Evolutionary conservation across 92 coral and sea anemone species (phyloP), one percentile per base, ranked within the genome.

Genomic region (Palythoa grandis): DNA sequence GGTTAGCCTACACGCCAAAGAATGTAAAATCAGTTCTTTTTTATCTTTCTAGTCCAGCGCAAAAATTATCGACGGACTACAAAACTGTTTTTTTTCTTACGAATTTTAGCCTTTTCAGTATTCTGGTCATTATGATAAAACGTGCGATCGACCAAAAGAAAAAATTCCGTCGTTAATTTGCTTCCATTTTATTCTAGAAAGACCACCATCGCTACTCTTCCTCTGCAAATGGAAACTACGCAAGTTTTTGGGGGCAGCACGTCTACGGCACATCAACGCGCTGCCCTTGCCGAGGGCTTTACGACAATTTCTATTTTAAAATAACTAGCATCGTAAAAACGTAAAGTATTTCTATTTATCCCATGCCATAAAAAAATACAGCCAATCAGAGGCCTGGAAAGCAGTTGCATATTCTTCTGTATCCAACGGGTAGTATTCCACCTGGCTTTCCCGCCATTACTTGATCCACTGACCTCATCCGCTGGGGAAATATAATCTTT

Each of bases 161-260:
- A 19, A 63, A 61, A 63, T 63, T 63, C 69, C 16, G 10, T 80
- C 16, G 10, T 80, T 80, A 11, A 13, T 16, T 71, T 77, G n/a
- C 20, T 70, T 29, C 35, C 1, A 29, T 58, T 61, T 39, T 25
- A 15, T 56, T 54, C 20, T 78, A 94, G 98, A 80, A 52, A 43
- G 63, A 7, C 88, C 95, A 22, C 82, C 95, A 22, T 83, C 92
- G 22, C 67, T 94, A 52, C 90, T 88, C 10, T 89, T 90, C 52
- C 82, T 92, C 53, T 90, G 98, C 78, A 82, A 93, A 56, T 94
- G 98, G 98, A 78, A 71, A 73, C 60, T 94, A 9, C 85, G 95
- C 70, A 73, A 72, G 60, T 48, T 69, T 69, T 83, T 94, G 20
- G 90, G 91, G 83, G 73, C 91, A 15, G 88, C 87, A 83, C 77